Percentiles rank a stretch among this genome's conserved stretches.
phyloP scores from a whole-genome alignment of 2,888 invertebrate species.

The Drosophila meridionalis region DNA sequence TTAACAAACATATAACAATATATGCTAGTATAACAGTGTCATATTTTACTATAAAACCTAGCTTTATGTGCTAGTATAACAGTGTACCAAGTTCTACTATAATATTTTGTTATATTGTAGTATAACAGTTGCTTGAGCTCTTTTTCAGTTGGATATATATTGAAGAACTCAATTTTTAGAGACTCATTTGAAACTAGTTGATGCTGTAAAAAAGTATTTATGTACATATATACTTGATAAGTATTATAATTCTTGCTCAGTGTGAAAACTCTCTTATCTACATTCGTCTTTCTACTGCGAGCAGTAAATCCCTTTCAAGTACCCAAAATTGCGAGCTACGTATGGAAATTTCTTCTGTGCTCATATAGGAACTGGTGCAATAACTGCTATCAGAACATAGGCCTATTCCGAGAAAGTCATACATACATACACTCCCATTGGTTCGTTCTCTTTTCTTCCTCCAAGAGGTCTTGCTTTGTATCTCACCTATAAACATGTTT shows the following conservation, averaged over 20 bases:
- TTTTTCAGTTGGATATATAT: not conserved
- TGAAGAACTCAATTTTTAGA: not conserved
- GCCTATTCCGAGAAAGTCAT: not conserved
- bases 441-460: not conserved
- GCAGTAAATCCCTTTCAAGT: not conserved
- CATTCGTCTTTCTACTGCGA: not conserved
- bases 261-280: not conserved
- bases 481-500: not conserved
- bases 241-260: not conserved
- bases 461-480: not conserved
- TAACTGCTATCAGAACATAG: not conserved
- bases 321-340: not conserved
- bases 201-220: too few species aligned
- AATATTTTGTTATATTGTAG: too few species aligned
- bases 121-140: too few species aligned
- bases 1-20: too few species aligned
- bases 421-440: not conserved
- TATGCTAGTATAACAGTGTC: not conserved
- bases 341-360: conserved; percentile 1
- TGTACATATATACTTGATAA: not conserved
- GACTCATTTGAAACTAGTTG: too few species aligned
- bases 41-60: not conserved
- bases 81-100: too few species aligned
- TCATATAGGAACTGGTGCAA: not conserved
- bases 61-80: not conserved